These are phyloP conservation scores for Chloroceryle amazona DNA, from an alignment of 2,797 vertebrate species.

Conservation along the genomic window DNA sequence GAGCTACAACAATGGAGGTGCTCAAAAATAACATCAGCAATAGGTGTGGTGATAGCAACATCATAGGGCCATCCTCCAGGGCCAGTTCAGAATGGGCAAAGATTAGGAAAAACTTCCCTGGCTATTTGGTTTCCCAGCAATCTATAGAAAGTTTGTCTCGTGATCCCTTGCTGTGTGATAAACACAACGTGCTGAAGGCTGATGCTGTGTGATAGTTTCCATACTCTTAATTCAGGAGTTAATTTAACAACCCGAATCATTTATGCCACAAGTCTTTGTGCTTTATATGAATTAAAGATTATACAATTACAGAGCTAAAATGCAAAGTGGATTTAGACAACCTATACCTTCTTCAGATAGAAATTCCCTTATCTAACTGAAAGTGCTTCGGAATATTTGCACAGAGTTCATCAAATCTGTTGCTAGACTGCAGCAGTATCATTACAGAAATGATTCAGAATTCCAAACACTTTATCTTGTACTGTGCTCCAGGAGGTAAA, in stretches of 20 bases:
- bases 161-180: neutral
- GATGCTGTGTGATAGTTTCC: neutral
- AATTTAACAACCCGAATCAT: neutral
- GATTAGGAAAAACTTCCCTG: neutral
- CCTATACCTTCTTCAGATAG: neutral
- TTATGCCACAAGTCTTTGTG: neutral
- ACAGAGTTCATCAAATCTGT: neutral
- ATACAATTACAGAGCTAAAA: neutral
- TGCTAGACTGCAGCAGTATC: neutral
- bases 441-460: neutral
- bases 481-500: neutral
- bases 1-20: neutral
- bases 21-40: neutral
- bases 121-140: neutral
- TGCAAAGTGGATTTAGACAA: neutral
- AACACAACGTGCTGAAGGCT: neutral
- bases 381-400: neutral
- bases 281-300: neutral
- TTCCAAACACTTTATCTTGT: neutral
- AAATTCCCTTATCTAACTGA: neutral
- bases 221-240: neutral
- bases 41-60: neutral
- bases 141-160: neutral
- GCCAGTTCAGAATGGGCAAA: neutral
- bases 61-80: neutral